Evolutionary conservation across 2,113 vertebrate genomes (phyloP), one percentile per base, ranked within the genome.

Genomic region (Merops nubicus): DNA sequence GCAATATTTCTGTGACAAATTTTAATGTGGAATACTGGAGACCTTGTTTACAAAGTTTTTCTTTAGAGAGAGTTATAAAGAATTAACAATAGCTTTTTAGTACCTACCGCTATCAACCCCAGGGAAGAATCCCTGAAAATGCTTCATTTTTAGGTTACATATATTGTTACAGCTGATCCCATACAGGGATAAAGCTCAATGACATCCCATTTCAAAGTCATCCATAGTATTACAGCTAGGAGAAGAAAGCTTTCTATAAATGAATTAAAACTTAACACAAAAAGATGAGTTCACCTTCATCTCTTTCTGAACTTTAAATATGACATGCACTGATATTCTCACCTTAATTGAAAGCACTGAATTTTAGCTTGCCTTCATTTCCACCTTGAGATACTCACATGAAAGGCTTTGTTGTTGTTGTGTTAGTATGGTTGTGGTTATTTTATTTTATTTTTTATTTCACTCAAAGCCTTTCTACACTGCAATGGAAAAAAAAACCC

Each of bases 221-320:
- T 23, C 34, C 42, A 68, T 48, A 68, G 60, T 34, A 91, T 92
- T 88, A 88, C n/a, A 90, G 29, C 29, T 74, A 51, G 85, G 72
- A 96, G 56, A 85, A 94, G 43, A 93, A 96, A 97, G 75, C 33
- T 76, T 94, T 73, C 23, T 57, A 50, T 53, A 94, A 92, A 91
- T 56, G 59, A 93, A 90, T 59, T 93, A 72, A 95, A 96, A 88
- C 38, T 76, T 91, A 64, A 72, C 45, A 91, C 51, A 81, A 93
- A 70, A 90, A 28, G 6, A 90, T 45, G 18, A 40, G 42, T 57
- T 91, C 74, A 81, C 74, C 76, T 95, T 89, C 42, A 79, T 70
- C 51, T 93, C 64, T 48, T 88, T 38, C 65, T 91, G 86, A 86
- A 95, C 94, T 76, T 51, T 83, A 91, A 90, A 74, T 70, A 93